Conservation (phyloP, 1,140 invertebrate genomes). For the Orchesella cincta region DNA sequence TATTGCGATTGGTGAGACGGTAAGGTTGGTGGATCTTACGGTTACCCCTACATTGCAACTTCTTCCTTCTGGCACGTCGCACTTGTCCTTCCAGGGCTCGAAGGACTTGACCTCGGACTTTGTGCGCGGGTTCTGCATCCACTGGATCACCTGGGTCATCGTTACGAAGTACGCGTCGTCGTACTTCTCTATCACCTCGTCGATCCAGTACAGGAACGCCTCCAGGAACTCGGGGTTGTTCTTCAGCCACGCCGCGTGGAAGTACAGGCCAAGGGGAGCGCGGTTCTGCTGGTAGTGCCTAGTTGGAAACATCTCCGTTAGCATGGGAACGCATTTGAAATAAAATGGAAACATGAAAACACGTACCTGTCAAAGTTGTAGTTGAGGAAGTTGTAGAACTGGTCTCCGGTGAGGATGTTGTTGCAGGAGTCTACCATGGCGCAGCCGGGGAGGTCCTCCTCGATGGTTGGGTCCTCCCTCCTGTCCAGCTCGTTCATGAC, state of each 20-base stretch:
- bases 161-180: conserved; percentile 96
- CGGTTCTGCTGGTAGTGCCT: conserved; percentile 88
- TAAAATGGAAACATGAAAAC: not conserved
- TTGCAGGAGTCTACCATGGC: conserved; percentile 96
- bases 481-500: conserved; percentile 95
- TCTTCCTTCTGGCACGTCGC: conserved; percentile 67
- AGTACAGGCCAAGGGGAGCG: conserved; percentile 88
- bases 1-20: not conserved
- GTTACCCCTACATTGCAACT: conserved; percentile 43
- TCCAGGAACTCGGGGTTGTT: conserved; percentile 92
- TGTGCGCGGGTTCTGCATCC: conserved; percentile 90
- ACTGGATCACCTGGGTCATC: conserved; percentile 91
- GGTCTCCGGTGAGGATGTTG: conserved; percentile 87
- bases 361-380: conserved; percentile 83
- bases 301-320: not conserved
- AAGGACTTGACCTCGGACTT: conserved; percentile 83
- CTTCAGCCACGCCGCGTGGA: conserved; percentile 94
- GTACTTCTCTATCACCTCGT: conserved; percentile 81
- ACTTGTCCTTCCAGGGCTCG: conserved; percentile 92
- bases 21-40: not conserved
- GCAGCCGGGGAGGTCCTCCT: conserved; percentile 89
- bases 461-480: conserved; percentile 85
- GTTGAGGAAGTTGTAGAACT: conserved; percentile 93
- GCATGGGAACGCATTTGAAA: not conserved
- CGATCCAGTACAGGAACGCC: conserved; percentile 91